phyloP scores from a whole-genome alignment of 2,113 vertebrate genomes.

The Setophaga petechia region DNA sequence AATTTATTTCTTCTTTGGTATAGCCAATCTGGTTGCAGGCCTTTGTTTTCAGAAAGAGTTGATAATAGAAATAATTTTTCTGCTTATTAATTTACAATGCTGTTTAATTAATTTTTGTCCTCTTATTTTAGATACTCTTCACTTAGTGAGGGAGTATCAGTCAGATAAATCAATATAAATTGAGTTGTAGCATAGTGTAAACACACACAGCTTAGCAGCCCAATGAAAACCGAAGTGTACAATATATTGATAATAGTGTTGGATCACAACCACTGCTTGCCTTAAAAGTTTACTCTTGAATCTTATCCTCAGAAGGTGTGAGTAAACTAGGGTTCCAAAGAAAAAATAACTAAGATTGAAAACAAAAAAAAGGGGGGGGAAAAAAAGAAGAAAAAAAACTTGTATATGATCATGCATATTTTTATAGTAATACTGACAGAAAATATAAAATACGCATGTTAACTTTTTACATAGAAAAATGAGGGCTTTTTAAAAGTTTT shows the following conservation, averaged over 20 bases:
- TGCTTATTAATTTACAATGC: neutral
- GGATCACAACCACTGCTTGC: neutral
- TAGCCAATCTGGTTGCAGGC: neutral
- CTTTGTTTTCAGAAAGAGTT: neutral
- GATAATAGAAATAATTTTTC: neutral
- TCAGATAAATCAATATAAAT: neutral
- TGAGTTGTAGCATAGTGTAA: neutral
- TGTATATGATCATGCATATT: neutral
- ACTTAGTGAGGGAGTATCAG: neutral
- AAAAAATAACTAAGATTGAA: neutral
- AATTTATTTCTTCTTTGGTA: neutral
- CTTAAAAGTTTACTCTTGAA: neutral
- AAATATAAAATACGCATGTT: neutral
- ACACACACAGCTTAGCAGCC: neutral
- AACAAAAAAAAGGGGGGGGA: no score
- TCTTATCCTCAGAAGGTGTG: neutral
- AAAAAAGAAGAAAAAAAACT: fast-evolving
- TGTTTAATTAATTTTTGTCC: neutral
- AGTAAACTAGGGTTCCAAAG: neutral
- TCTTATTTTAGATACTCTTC: neutral
- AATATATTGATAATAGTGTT: neutral
- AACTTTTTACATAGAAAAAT: neutral
- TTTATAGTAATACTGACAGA: neutral
- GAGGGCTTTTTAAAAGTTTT: neutral
- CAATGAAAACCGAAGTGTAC: neutral